phyloP scores from a whole-genome alignment of 2,797 vertebrate species.

The Capromys pilorides region DNA sequence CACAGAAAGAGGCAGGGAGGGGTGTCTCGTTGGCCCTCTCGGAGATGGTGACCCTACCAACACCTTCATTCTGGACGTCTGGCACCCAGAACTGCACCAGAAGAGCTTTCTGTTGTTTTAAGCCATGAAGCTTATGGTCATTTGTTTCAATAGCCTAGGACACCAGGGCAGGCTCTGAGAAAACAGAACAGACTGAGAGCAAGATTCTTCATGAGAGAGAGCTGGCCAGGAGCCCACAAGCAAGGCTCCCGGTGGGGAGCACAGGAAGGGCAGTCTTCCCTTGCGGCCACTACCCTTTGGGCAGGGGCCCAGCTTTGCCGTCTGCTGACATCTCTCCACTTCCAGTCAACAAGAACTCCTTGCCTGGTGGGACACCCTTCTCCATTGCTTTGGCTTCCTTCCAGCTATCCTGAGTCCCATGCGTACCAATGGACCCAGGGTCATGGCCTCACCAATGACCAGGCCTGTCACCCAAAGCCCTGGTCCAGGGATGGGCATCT shows the following conservation, averaged over 20 bases:
- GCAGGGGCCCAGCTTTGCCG: neutral
- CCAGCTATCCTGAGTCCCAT: rapidly evolving
- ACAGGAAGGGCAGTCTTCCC: neutral
- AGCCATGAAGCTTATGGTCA: neutral
- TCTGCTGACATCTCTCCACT: neutral
- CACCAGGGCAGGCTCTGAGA: neutral
- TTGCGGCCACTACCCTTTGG: neutral
- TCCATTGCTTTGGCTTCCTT: neutral
- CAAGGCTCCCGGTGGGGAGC: too few relatives aligned
- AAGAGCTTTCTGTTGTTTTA: neutral
- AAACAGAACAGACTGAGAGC: neutral
- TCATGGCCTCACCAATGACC: neutral
- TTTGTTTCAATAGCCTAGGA: neutral
- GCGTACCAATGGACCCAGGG: neutral
- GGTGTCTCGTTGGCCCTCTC: neutral
- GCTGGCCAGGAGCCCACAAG: neutral
- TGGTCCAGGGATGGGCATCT: neutral
- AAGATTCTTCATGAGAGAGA: neutral
- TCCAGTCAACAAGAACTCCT: neutral
- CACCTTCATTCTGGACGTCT: neutral
- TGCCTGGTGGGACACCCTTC: neutral
- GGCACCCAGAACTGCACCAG: neutral
- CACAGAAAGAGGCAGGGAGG: too few relatives aligned
- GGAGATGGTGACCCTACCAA: rapidly evolving
- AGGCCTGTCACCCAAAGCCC: neutral